A percentile compares a stretch with the other conserved stretches of the same genome.
Evolutionary conservation across 2,888 invertebrate genomes (phyloP).

Genomic region (Thumatha senex): DNA sequence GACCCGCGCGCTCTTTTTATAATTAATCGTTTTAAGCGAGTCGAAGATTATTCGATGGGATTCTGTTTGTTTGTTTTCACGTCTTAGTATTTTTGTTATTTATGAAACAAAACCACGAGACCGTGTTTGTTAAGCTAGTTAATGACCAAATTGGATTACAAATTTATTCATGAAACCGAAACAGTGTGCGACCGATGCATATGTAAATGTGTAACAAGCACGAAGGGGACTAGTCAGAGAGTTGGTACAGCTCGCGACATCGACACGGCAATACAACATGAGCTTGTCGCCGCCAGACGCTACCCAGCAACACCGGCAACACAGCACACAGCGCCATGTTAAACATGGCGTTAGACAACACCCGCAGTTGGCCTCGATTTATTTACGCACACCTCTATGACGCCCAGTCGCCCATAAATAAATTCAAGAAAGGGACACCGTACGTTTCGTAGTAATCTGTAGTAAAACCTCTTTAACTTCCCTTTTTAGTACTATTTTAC

Average conservation of each 20-base stretch:
- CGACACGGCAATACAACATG: slow-evolving; percentile 16
- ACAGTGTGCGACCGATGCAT: slow-evolving; percentile 69
- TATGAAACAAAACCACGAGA: slow-evolving; percentile 51
- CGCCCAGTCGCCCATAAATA: slow-evolving; percentile 3
- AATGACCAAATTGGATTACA: slow-evolving; percentile 77
- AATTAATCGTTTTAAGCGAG: slow-evolving; percentile 71
- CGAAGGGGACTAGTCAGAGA: slow-evolving; percentile 49
- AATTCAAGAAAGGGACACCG: background rate
- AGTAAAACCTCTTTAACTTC: background rate
- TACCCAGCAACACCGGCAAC: slow-evolving; percentile 10
- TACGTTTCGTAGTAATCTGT: background rate
- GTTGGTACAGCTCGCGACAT: slow-evolving; percentile 17
- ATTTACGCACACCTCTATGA: slow-evolving; percentile 1
- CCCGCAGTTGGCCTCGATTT: slow-evolving; percentile 31
- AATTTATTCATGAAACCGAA: slow-evolving; percentile 82
- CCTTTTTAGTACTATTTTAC: background rate
- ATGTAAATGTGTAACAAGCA: slow-evolving; percentile 80
- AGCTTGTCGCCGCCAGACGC: slow-evolving; percentile 28
- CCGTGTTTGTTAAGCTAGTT: slow-evolving; percentile 66
- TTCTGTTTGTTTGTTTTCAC: slow-evolving; percentile 54
- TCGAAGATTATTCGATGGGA: slow-evolving; percentile 69
- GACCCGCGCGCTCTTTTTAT: slow-evolving; percentile 74
- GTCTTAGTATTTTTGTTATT: slow-evolving; percentile 59
- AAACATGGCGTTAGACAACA: slow-evolving; percentile 54
- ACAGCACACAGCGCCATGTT: slow-evolving; percentile 54